These are phyloP conservation scores for Halcyon leucocephala DNA, from an alignment of 2,797 vertebrate species.

Conservation along the genomic window DNA sequence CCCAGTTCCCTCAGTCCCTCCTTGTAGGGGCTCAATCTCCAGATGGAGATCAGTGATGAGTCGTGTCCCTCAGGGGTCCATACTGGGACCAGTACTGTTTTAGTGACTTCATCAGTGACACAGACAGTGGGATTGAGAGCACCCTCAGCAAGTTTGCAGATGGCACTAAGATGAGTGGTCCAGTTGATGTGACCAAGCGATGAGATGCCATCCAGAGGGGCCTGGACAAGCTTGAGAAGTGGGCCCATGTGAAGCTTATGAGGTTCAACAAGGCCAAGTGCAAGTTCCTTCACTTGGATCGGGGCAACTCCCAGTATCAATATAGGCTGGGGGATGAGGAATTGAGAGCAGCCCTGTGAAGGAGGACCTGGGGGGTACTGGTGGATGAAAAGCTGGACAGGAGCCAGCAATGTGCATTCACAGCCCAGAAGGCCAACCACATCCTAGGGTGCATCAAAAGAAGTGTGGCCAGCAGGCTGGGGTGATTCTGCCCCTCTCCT, in stretches of 20 bases:
- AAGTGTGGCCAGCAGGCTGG: background rate
- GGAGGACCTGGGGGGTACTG: background rate
- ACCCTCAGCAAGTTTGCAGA: too few relatives aligned
- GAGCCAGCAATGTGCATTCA: background rate
- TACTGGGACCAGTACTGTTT: background rate
- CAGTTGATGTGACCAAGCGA: background rate
- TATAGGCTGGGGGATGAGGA: background rate
- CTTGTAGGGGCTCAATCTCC: background rate
- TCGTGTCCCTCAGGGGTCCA: background rate
- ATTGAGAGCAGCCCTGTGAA: background rate
- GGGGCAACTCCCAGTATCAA: background rate
- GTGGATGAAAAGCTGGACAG: background rate
- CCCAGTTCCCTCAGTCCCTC: background rate
- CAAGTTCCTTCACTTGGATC: background rate
- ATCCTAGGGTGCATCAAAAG: background rate
- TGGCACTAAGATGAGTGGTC: background rate
- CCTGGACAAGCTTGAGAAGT: background rate
- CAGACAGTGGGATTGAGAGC: too few relatives aligned
- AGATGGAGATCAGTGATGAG: background rate
- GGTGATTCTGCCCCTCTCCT: background rate
- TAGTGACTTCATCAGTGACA: too few relatives aligned
- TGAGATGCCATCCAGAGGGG: background rate
- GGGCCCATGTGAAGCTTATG: background rate
- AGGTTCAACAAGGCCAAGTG: background rate
- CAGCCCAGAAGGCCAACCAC: background rate